A percentile compares a stretch with the other conserved stretches of the same genome.
Evolutionary conservation across 2,888 invertebrate species (phyloP).

Genomic region (Julus scanicus): DNA sequence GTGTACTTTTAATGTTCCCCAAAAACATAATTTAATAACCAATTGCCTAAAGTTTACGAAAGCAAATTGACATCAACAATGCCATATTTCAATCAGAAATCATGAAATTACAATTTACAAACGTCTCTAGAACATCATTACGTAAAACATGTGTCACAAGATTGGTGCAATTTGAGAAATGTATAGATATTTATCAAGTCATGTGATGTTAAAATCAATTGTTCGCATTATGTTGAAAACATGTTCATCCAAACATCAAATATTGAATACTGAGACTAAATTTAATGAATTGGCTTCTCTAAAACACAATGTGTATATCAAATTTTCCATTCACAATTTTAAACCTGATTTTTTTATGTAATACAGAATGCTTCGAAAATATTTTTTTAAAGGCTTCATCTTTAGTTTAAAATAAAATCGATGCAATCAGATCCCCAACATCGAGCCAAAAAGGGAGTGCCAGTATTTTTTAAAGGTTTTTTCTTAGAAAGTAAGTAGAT

Average conservation of each 20-base stretch:
- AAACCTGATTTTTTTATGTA: not conserved
- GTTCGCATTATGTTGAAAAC: too few relatives aligned
- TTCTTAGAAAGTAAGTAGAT: constrained; percentile 35
- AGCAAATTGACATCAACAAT: not conserved
- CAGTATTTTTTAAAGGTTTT: not conserved
- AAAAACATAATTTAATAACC: not conserved
- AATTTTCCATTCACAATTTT: too few relatives aligned
- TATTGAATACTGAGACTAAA: too few relatives aligned
- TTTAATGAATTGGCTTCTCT: too few relatives aligned
- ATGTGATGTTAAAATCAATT: too few relatives aligned
- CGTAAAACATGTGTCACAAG: too few relatives aligned
- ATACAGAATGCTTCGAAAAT: not conserved
- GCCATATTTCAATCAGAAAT: not conserved
- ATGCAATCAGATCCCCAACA: constrained; percentile 10
- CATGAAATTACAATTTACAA: too few relatives aligned
- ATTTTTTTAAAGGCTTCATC: not conserved
- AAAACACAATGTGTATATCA: too few relatives aligned
- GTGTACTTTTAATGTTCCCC: not conserved
- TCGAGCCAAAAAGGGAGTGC: constrained; percentile 30
- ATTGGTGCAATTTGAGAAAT: too few relatives aligned
- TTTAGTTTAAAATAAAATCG: constrained; percentile 45
- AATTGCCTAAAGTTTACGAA: not conserved
- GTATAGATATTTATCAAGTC: too few relatives aligned
- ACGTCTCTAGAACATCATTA: too few relatives aligned
- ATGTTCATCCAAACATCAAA: too few relatives aligned